Conservation (phyloP, 2,888 invertebrate species). For the Cyrtodaria siliqua region DNA sequence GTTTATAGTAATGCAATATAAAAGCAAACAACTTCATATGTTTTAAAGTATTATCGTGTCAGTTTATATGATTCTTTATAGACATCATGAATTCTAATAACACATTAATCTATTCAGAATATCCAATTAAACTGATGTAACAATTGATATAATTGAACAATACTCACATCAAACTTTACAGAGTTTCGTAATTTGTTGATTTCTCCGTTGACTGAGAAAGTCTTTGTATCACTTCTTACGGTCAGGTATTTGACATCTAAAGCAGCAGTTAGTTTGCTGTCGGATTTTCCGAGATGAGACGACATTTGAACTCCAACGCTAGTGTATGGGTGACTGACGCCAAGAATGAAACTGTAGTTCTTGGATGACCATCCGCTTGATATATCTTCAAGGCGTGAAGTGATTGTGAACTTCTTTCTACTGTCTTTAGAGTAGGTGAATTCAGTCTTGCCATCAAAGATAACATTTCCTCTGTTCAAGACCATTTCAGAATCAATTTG, state of each 20-base stretch:
- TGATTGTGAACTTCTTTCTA: slow-evolving; percentile 70
- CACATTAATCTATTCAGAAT: too few species aligned
- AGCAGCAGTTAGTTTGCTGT: slow-evolving; percentile 61
- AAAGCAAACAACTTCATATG: too few species aligned
- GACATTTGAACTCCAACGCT: slow-evolving; percentile 71
- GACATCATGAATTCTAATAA: too few species aligned
- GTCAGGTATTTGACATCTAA: slow-evolving; percentile 72
- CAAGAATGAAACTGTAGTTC: slow-evolving; percentile 71
- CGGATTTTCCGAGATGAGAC: slow-evolving; percentile 64
- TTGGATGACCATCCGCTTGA: slow-evolving; percentile 55
- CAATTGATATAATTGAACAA: too few species aligned
- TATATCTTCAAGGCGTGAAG: slow-evolving; percentile 70
- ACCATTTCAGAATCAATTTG: slow-evolving; percentile 71
- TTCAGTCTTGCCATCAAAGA: slow-evolving; percentile 74
- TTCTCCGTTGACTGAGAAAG: slow-evolving; percentile 66
- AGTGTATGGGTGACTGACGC: slow-evolving; percentile 74
- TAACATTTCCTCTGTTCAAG: slow-evolving; percentile 66
- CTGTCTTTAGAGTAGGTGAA: slow-evolving; percentile 70
- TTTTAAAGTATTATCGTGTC: too few species aligned
- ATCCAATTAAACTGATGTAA: too few species aligned
- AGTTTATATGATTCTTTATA: too few species aligned
- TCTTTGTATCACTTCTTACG: slow-evolving; percentile 62
- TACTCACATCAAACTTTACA: slow-evolving; percentile 68
- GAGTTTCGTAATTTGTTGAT: slow-evolving; percentile 64
- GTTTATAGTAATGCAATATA: too few species aligned